Evolutionary conservation across 2,888 invertebrate genomes (phyloP), one percentile per base, ranked within the genome.

Genomic region (Nemapogon koenigi): DNA sequence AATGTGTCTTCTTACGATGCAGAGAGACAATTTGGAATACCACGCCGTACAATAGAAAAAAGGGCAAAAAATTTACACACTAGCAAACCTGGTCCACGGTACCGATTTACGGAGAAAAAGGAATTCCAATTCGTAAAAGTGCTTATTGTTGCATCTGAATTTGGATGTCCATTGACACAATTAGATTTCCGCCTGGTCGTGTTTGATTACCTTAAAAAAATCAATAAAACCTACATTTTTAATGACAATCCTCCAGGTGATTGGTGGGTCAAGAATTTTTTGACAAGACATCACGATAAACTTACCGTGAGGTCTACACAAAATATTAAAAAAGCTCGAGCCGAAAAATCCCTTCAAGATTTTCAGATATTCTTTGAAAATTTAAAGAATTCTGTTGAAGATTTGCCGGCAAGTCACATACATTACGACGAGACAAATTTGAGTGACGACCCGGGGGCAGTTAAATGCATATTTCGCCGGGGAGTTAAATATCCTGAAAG

Each of bases 401-500:
- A 39, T 14, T 31, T 46, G 10, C 43, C 28, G 15, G 17, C 17
- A 6, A 25, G 13, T 36, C 40, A 43, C 39, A 47, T 45, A 31
- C 35, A 42, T 28, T 46, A 43, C 22, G 48, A 46, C 19, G 48
- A 48, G 29, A 45, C 47, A 7, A 47, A 46, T 30, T 16, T 4
- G n/a, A 35, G n/a, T n/a, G n/a, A n/a, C n/a, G n/a, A n/a, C n/a
- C n/a, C n/a, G n/a, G n/a, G n/a, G n/a, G n/a, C n/a, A 37, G 28
- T 28, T 22, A 47, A 47, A 40, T 43, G 38, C 15, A 41, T 49
- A 15, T 42, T 41, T 33, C 41, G 43, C 28, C 36, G 45, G 19
- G 40, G 40, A 17, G 37, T 44, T 16, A 47, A 47, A 26, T 46
- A 46, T 37, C 49, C 46, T 14, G 48, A 50, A 43, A 40, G 46